A percentile compares a stretch with the other conserved stretches of the same genome.
These are phyloP conservation scores for Ophion slaviceki DNA, from an alignment of 2,888 invertebrate genomes.

Conservation along the genomic window DNA sequence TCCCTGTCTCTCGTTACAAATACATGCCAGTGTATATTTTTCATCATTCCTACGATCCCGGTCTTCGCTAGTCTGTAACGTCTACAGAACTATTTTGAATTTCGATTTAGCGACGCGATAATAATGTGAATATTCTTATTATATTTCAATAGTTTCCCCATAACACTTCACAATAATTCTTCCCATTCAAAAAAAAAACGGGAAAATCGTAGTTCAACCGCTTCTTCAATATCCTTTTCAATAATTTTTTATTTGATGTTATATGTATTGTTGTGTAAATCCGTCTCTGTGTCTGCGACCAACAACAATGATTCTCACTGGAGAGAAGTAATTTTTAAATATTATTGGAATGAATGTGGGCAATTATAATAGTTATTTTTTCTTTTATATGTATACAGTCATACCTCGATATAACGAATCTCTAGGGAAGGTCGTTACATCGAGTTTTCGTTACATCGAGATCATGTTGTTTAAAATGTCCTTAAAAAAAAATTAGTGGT, in stretches of 20 bases:
- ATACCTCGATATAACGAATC: too few species aligned
- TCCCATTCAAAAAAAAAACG: background rate
- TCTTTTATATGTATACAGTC: background rate
- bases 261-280: too few species aligned
- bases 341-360: background rate
- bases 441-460: too few species aligned
- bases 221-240: too few species aligned
- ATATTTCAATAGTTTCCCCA: background rate
- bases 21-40: constrained; percentile 29
- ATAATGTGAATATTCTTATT: background rate
- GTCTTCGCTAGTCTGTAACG: constrained; percentile 64
- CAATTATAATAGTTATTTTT: background rate
- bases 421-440: too few species aligned
- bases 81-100: constrained; percentile 54
- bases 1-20: constrained; percentile 37
- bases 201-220: background rate
- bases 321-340: too few species aligned
- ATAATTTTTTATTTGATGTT: too few species aligned
- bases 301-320: too few species aligned
- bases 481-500: too few species aligned
- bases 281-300: too few species aligned
- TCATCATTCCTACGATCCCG: constrained; percentile 64
- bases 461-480: too few species aligned
- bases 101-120: background rate
- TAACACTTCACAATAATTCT: background rate